These are phyloP conservation scores for Drosophila biarmipes DNA, from an alignment of 1,140 invertebrate species.

Conservation along the genomic window DNA sequence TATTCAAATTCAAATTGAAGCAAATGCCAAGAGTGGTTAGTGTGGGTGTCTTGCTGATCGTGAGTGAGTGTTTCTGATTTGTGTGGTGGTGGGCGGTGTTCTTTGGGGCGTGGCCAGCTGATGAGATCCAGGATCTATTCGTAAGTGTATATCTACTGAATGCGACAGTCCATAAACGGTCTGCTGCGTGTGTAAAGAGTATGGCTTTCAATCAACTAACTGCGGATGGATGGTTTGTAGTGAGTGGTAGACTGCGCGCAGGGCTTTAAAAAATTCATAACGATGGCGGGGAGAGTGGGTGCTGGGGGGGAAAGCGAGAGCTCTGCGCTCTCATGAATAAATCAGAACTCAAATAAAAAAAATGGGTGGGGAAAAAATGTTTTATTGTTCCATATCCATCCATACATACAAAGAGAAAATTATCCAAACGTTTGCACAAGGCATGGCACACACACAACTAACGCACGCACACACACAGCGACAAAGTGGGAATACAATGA, in stretches of 20 bases:
- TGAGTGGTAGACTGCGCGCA: slow-evolving; percentile 16
- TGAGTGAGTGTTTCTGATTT: slow-evolving; percentile 1
- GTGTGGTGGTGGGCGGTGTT: slow-evolving; percentile 6
- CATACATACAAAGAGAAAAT: slow-evolving; percentile 70
- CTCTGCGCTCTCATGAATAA: slow-evolving; percentile 65
- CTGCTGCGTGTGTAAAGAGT: slow-evolving; percentile 24
- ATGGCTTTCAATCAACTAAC: slow-evolving; percentile 59
- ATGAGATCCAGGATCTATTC: slow-evolving; percentile 19
- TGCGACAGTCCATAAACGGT: slow-evolving; percentile 3
- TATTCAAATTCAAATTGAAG: slow-evolving; percentile 58
- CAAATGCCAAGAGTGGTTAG: slow-evolving; percentile 66
- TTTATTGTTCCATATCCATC: slow-evolving; percentile 44
- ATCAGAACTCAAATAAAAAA: slow-evolving; percentile 59
- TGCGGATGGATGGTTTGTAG: slow-evolving; percentile 9
- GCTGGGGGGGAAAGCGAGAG: slow-evolving; percentile 7
- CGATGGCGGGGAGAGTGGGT: slow-evolving; percentile 2
- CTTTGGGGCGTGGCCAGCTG: slow-evolving; percentile 14
- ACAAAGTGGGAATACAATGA: slow-evolving; percentile 66
- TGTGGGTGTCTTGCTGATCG: slow-evolving; percentile 12
- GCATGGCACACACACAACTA: slow-evolving; percentile 44
- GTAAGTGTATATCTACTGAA: slow-evolving; percentile 20
- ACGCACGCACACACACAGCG: slow-evolving; percentile 46
- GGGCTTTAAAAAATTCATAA: slow-evolving; percentile 65
- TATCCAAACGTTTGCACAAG: slow-evolving; percentile 77
- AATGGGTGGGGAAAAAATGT: slow-evolving; percentile 27